Base-by-base conservation (phyloP, 64 coral and sea anemone genomes). In the Montipora capricornis region DNA sequence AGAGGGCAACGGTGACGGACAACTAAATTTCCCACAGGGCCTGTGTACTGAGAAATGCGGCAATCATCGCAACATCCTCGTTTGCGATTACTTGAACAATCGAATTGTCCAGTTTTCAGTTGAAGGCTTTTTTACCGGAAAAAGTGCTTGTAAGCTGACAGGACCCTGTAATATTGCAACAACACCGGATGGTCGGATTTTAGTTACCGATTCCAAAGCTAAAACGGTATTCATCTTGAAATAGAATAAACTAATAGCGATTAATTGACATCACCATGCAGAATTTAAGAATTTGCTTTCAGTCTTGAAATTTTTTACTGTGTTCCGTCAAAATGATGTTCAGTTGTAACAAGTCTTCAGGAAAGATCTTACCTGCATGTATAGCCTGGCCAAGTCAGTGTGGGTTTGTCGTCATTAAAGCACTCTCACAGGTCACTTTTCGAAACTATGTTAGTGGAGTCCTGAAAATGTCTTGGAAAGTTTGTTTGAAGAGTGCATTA, bases 41-140 rank as follows among this genome's bases (percentile, higher is more conserved):
- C 75, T 94, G 70, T 87, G 77, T 55, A 53, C 75, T 73, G 92
- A 89, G 3, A 94, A 94, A 47, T 16, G 55, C 37, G 50, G 55
- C 71, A 57, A 76, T 12, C 74, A 76, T 47, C 7, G 8, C 74
- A 70, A 75, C 74, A 26, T 94, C 55, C 71, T 94, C 49, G 71
- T 94, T 2, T 94, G 78, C 52, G 71, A 85, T 58, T 5, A 5
- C 0, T 0, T 2, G 2, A 76, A 76, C 22, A 10, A 76, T 13
- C 26, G 74, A 10, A 46, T 76, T 76, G 74, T 76, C 11, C 74
- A 46, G 44, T 76, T 76, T 76, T 45, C 74, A 76, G 29, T 46
- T n/a, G 74, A 76, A 76, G 74, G 74, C 15, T 76, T 11, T 10
- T 76, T 46, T 45, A 47, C 61, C 3, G 61, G 61, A 15, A 64